Percentiles rank a stretch among this genome's conserved stretches.
These are phyloP conservation scores for Pogoniulus pusillus DNA, from an alignment of 2,797 vertebrate species.

Conservation along the genomic window DNA sequence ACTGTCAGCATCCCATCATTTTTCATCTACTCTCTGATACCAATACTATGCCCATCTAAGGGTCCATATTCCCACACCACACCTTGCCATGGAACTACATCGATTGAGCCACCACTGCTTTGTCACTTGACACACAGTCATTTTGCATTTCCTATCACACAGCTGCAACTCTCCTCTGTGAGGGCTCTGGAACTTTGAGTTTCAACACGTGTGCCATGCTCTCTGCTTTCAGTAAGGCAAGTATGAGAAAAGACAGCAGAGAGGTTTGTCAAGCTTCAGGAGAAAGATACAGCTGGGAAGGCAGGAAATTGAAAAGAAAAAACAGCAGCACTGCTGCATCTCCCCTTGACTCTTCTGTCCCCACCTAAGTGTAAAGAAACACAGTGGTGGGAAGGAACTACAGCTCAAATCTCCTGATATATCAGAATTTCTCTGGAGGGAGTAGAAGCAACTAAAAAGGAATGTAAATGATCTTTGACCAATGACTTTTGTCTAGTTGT, in stretches of 20 bases:
- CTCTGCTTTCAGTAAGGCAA: background rate
- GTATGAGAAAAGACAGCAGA: background rate
- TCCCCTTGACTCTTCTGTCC: background rate
- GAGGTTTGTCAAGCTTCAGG: rapidly evolving
- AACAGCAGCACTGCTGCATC: background rate
- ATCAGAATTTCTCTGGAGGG: conserved; percentile 32
- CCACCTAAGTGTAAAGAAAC: background rate
- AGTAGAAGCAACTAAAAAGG: conserved; percentile 49
- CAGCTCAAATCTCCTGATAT: conserved; percentile 38
- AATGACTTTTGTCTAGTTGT: conserved; percentile 57
- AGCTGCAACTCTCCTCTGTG: background rate
- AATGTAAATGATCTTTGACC: conserved; percentile 66
- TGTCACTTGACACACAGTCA: background rate
- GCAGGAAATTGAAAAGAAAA: background rate
- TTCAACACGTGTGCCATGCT: rapidly evolving
- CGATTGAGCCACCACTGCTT: background rate
- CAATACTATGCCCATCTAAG: background rate
- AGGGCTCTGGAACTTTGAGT: background rate
- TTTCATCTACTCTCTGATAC: background rate
- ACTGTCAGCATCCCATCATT: background rate
- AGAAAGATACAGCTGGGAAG: background rate
- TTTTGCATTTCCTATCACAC: background rate
- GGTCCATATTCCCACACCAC: background rate
- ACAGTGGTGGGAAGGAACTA: background rate
- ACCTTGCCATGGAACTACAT: background rate